Conservation (phyloP, 2,797 vertebrate species). For the Gymnocypris eckloni region DNA sequence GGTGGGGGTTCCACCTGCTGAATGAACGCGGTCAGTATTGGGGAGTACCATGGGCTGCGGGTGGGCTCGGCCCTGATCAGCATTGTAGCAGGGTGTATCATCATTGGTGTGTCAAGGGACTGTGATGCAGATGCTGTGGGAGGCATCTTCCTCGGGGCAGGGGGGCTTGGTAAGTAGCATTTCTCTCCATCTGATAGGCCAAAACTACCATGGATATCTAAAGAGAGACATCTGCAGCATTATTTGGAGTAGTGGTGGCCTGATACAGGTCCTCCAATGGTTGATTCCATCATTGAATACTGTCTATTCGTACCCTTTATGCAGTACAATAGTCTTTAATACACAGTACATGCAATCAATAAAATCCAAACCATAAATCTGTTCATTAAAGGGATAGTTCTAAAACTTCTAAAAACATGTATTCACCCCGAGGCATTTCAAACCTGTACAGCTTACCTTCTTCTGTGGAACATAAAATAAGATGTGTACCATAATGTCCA, state of each 20-base stretch:
- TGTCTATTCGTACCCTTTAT: neutral
- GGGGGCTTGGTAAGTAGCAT: constrained; percentile 79
- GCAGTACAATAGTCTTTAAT: neutral
- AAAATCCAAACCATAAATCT: neutral
- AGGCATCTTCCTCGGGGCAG: constrained; percentile 83
- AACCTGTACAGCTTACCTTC: neutral
- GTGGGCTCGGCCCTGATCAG: constrained; percentile 83
- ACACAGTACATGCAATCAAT: neutral
- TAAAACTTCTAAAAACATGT: neutral
- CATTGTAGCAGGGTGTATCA: constrained; percentile 87
- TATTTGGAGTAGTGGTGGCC: neutral
- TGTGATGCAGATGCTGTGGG: constrained; percentile 83
- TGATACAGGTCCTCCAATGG: neutral
- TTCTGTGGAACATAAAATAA: neutral
- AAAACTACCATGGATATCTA: neutral
- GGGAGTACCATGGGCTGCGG: constrained; percentile 84
- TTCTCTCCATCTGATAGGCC: neutral
- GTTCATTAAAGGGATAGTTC: neutral
- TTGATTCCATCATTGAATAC: neutral
- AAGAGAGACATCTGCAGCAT: neutral
- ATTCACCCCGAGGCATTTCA: neutral
- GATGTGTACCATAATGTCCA: neutral
- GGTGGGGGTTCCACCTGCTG: constrained; percentile 63
- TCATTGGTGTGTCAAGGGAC: constrained; percentile 85
- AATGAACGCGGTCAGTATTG: constrained; percentile 80